Conservation (phyloP, 2,113 vertebrate genomes). For the Brachirus orientalis region DNA sequence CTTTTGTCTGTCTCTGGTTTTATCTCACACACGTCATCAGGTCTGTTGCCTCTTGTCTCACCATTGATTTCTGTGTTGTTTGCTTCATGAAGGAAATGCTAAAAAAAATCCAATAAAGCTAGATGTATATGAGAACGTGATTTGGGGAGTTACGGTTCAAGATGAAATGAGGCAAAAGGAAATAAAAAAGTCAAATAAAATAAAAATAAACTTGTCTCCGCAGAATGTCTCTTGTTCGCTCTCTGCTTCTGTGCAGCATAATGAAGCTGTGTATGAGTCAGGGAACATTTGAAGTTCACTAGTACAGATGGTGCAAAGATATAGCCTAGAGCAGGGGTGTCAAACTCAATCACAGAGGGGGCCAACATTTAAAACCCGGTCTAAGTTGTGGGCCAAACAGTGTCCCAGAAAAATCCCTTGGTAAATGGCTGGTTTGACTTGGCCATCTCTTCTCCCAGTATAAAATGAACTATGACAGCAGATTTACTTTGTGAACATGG, state of each 20-base stretch:
- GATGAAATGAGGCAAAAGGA: not conserved
- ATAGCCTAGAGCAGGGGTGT: not conserved
- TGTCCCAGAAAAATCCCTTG: too few relatives aligned
- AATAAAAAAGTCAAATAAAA: not conserved
- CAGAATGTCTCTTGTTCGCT: not conserved
- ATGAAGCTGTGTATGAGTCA: slow-evolving; percentile 5
- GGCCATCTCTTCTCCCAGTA: too few relatives aligned
- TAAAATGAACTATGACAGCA: too few relatives aligned
- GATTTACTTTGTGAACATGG: too few relatives aligned
- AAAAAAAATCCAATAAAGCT: slow-evolving; percentile 13
- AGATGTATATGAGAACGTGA: not conserved
- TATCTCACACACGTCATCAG: too few relatives aligned
- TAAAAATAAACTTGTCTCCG: not conserved
- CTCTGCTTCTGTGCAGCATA: slow-evolving; percentile 1
- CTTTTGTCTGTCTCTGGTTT: not conserved
- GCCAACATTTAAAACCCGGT: too few relatives aligned
- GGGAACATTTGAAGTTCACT: slow-evolving; percentile 24
- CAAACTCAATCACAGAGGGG: too few relatives aligned
- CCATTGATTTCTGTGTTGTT: slow-evolving; percentile 3
- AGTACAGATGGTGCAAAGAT: not conserved
- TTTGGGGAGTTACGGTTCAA: not conserved
- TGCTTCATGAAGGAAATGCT: not conserved
- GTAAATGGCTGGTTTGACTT: too few relatives aligned
- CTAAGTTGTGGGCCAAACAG: too few relatives aligned
- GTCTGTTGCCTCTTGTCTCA: not conserved